phyloP scores from a whole-genome alignment of 2,797 vertebrate genomes.

The Psittacula derbiana region DNA sequence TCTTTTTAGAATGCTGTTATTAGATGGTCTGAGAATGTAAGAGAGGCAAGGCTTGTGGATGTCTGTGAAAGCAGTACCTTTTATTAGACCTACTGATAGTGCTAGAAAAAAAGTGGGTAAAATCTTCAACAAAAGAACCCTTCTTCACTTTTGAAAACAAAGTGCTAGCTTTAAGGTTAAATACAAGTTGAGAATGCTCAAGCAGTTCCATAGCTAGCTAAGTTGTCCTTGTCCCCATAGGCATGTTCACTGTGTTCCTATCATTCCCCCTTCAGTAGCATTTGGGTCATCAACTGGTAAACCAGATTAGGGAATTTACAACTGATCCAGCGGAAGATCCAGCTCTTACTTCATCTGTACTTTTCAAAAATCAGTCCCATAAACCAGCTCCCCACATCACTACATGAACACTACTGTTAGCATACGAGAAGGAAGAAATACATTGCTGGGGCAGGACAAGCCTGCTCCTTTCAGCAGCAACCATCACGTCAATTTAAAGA shows the following conservation, averaged over 20 bases:
- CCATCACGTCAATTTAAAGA: neutral
- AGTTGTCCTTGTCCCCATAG: neutral
- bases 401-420: neutral
- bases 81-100: neutral
- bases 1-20: neutral
- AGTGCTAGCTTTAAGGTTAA: neutral
- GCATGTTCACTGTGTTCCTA: neutral
- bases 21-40: neutral
- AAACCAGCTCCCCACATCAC: neutral
- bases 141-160: neutral
- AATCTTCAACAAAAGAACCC: neutral
- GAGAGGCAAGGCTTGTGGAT: neutral
- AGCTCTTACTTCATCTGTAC: neutral
- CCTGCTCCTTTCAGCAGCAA: neutral
- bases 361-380: neutral
- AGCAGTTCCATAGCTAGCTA: neutral
- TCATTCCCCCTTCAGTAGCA: neutral
- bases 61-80: neutral
- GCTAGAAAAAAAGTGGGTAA: neutral
- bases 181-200: neutral
- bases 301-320: neutral
- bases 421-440: neutral
- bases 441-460: neutral
- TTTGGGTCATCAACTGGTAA: neutral
- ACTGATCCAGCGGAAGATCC: neutral